Percentiles rank a stretch among this genome's conserved stretches.
These are phyloP conservation scores for Dendroctonus valens DNA, from an alignment of 1,140 invertebrate species.

Conservation along the genomic window DNA sequence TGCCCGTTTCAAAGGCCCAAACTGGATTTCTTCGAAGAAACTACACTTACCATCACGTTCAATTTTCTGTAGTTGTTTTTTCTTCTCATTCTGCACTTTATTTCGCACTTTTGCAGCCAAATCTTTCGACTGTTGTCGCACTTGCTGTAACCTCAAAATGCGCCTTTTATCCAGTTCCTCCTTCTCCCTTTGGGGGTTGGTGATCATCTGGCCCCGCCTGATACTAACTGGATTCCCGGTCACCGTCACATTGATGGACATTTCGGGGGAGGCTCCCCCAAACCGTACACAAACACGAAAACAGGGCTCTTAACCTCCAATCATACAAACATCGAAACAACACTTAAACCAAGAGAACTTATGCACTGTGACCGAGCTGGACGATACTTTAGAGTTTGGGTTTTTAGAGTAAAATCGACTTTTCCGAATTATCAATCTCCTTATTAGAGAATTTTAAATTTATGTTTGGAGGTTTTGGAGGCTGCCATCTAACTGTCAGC, in stretches of 20 bases:
- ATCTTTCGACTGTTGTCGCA: conserved; percentile 57
- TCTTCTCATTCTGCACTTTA: conserved; percentile 50
- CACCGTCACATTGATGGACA: conserved; percentile 58
- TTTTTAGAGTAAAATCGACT: too few species aligned
- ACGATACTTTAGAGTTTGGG: too few species aligned
- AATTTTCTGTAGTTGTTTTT: conserved; percentile 49
- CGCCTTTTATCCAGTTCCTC: conserved; percentile 55
- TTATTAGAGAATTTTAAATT: too few species aligned
- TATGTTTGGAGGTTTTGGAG: too few species aligned
- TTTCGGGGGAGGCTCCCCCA: neutral
- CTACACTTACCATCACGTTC: conserved; percentile 46
- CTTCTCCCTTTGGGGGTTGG: conserved; percentile 53
- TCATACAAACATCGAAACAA: too few species aligned
- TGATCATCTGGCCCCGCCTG: conserved; percentile 51
- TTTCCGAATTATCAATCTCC: too few species aligned
- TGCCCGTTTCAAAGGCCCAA: too few species aligned
- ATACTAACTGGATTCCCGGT: conserved; percentile 54
- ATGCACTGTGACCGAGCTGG: too few species aligned
- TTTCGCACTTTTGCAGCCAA: conserved; percentile 54
- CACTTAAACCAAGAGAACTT: too few species aligned
- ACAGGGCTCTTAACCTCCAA: too few species aligned
- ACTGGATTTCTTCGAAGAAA: neutral
- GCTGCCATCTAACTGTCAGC: too few species aligned
- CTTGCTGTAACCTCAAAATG: conserved; percentile 57
- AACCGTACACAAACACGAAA: too few species aligned